Conservation (phyloP, 2,797 vertebrate genomes). For the Hemitrygon akajei region DNA sequence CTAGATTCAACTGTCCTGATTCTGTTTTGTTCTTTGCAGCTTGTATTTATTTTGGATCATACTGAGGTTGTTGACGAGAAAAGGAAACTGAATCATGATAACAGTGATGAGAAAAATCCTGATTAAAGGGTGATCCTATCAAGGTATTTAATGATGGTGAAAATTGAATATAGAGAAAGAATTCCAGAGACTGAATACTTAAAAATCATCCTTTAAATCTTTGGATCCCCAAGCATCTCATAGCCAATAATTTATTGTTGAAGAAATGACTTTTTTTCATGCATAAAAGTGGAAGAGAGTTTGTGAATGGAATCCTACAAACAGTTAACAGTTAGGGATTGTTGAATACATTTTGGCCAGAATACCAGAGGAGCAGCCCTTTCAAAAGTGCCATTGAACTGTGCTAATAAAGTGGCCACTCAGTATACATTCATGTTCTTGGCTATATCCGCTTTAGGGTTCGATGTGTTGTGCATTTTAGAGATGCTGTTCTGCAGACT, state of each 20-base stretch:
- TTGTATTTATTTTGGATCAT: neutral
- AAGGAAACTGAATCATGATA: neutral
- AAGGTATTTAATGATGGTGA: neutral
- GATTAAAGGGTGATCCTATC: neutral
- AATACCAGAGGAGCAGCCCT: neutral
- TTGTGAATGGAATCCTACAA: neutral
- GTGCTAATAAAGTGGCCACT: neutral
- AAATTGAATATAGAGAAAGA: neutral
- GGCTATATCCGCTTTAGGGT: no score
- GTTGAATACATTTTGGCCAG: neutral
- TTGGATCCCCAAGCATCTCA: neutral
- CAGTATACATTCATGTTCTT: no score
- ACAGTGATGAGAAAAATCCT: neutral
- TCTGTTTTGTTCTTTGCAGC: neutral
- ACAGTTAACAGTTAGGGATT: neutral
- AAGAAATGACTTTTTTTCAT: neutral
- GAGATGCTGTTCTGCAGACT: no score
- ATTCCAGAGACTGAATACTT: neutral
- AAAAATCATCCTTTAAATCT: neutral
- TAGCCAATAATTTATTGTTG: neutral
- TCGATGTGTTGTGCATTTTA: no score
- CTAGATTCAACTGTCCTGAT: neutral
- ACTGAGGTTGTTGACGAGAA: neutral
- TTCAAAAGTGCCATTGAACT: neutral
- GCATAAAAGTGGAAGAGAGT: neutral